Evolutionary conservation across 35 echinoderm and acorn worm genomes (phyloP).

Genomic region (Stichopus chloronotus): DNA sequence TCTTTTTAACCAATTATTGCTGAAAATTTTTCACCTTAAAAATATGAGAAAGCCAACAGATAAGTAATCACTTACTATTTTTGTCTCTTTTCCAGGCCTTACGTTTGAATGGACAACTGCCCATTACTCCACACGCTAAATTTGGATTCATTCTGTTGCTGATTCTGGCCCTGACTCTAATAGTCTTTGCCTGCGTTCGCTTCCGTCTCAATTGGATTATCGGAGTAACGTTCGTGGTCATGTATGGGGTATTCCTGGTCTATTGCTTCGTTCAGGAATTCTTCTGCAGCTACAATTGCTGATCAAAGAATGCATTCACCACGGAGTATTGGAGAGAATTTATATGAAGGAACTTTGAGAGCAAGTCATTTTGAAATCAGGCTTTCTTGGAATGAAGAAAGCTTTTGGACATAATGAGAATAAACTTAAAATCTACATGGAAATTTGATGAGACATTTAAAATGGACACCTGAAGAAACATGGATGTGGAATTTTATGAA

Average conservation of each 20-base stretch:
- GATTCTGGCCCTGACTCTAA: slow-evolving; percentile 76
- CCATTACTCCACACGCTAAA: slow-evolving; percentile 85
- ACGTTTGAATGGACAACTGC: slow-evolving; percentile 32
- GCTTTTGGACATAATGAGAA: slow-evolving; percentile 20
- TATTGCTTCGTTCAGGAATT: slow-evolving; percentile 94
- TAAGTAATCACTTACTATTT: neutral
- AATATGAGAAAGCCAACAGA: neutral
- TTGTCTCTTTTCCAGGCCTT: neutral
- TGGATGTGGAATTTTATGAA: neutral
- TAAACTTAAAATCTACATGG: neutral
- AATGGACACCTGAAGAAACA: neutral
- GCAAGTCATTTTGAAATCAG: slow-evolving; percentile 5
- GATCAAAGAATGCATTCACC: neutral
- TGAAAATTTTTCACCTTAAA: neutral
- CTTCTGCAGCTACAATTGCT: slow-evolving; percentile 79
- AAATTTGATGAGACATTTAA: neutral
- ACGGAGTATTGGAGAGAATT: neutral
- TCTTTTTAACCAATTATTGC: too few species aligned
- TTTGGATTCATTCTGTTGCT: slow-evolving; percentile 94
- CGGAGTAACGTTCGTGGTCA: slow-evolving; percentile 73
- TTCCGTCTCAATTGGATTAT: slow-evolving; percentile 89
- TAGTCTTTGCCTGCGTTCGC: slow-evolving; percentile 74
- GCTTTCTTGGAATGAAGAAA: neutral
- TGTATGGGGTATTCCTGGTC: slow-evolving; percentile 84
- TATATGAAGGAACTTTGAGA: neutral